Evolutionary conservation across 2,888 invertebrate species (phyloP).

Genomic region (Poecilobothrus nobilitatus): DNA sequence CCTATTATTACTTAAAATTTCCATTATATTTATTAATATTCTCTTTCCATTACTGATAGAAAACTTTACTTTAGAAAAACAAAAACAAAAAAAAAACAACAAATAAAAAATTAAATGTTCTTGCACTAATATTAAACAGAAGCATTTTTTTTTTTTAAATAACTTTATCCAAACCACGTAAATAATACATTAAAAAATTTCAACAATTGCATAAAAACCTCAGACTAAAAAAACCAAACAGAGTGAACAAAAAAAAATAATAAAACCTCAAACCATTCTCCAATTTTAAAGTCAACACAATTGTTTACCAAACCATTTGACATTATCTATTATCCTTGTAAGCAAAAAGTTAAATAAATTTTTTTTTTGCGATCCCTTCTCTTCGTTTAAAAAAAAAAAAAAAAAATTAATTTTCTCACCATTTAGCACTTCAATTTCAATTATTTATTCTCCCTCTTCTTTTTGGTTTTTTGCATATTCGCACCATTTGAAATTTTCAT

Average conservation of each 20-base stretch:
- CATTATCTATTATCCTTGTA: slow-evolving; percentile 8
- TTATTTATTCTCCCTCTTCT: not conserved
- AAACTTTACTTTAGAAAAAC: no score
- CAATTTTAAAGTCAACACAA: not conserved
- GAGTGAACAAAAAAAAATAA: not conserved
- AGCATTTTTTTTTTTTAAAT: no score
- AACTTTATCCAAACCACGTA: no score
- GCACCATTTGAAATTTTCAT: not conserved
- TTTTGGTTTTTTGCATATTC: not conserved
- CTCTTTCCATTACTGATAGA: no score
- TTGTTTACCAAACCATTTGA: not conserved
- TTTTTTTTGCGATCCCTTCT: slow-evolving; percentile 7
- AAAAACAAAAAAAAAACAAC: no score
- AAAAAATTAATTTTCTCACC: not conserved
- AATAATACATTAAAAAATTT: not conserved
- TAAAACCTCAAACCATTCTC: not conserved
- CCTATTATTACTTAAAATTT: no score
- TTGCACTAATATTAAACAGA: no score
- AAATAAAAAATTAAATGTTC: no score
- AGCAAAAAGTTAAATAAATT: not conserved
- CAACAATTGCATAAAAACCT: not conserved
- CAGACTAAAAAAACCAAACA: not conserved
- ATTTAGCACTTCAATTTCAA: slow-evolving; percentile 13
- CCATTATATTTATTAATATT: no score
- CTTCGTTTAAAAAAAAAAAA: no score